These are phyloP conservation scores for Lithobates pipiens DNA, from an alignment of 2,797 vertebrate genomes.

Conservation along the genomic window DNA sequence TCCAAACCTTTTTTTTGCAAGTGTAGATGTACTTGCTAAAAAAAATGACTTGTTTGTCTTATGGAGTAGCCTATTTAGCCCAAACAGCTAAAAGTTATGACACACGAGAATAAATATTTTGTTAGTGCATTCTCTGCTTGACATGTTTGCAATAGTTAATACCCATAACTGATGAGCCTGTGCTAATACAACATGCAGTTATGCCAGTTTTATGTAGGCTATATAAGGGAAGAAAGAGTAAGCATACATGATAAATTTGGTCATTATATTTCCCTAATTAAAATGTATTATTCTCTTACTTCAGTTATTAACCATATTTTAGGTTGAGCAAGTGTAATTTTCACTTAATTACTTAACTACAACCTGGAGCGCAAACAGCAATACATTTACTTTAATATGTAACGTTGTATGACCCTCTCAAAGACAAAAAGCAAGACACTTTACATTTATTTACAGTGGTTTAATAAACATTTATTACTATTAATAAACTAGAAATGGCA, in stretches of 20 bases:
- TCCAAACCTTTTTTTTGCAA: too few relatives aligned
- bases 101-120: not conserved
- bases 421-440: not conserved
- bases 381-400: conserved; percentile 12
- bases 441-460: not conserved
- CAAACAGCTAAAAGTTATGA: not conserved
- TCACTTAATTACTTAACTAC: conserved; percentile 6
- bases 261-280: not conserved
- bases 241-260: conserved; percentile 8
- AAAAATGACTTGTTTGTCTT: not conserved
- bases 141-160: conserved; percentile 8
- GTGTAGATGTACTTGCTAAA: not conserved
- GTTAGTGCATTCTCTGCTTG: not conserved
- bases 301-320: not conserved
- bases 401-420: not conserved
- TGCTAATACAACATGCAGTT: not conserved
- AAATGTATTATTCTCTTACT: conserved; percentile 9
- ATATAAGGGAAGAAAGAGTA: not conserved
- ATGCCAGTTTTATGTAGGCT: not conserved
- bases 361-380: not conserved
- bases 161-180: not conserved
- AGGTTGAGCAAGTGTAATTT: not conserved
- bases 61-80: not conserved
- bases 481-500: not conserved
- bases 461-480: conserved; percentile 12